Base-by-base conservation (phyloP, 2,797 vertebrate genomes). In the Eulemur coronatus region DNA sequence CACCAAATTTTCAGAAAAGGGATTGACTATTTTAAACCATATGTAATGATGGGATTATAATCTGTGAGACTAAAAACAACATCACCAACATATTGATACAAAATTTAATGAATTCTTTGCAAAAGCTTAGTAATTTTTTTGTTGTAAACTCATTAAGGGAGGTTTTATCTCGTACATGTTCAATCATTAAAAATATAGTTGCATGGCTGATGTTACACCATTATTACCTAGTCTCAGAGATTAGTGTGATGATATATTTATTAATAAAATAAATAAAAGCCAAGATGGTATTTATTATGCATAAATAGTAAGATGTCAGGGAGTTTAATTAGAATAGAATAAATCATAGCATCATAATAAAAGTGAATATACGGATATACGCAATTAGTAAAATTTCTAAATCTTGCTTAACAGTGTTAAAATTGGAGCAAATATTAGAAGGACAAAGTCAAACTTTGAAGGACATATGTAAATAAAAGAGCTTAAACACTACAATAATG, bases 231-330 rank as follows among this genome's bases (percentile, higher is more conserved):
- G 5, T 35, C 80, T 92, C 59, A 87, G 26, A 84, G 43, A 96
- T 76, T 85, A 88, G 38, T 79, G 22, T 80, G 4, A 80, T 57
- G 57, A 55, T 50, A 82, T 17, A 15, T 13, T 91, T 80, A 22
- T 55, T 82, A 90, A 63, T 84, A 79, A 97, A 90, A 75, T 69
- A 86, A 79, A 72, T 79, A 30, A 78, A 79, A 78, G 28, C 22
- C 20, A 92, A 70, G 15, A 73, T 59, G 26, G 5, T 43, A 52
- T 59, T 92, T 88, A 87, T 20, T 91, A 14, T 59, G 2, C 12
- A 86, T 89, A 94, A 84, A 41, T 48, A 82, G 11, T 38, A 95
- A 75, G 30, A 84, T 84, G 22, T 78, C 67, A 89, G 26, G 17
- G 30, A 52, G 22, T 94, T 2, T 59, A 41, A 50, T 57, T 93